phyloP scores from a whole-genome alignment of 2,113 vertebrate genomes.

The Pomatostomus ruficeps region DNA sequence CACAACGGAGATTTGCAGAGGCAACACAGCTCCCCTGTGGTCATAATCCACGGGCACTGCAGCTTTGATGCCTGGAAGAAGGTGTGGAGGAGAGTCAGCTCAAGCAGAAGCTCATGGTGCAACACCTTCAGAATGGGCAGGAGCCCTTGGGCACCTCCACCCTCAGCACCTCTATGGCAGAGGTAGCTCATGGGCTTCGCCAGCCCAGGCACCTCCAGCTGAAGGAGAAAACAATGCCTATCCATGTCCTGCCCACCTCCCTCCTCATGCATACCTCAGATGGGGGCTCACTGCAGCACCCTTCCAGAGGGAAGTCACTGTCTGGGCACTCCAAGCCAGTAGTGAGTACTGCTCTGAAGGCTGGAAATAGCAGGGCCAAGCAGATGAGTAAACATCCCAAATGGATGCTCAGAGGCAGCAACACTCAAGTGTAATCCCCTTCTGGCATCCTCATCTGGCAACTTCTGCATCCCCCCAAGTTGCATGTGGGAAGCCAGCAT shows the following conservation, averaged over 20 bases:
- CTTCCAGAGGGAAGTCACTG: accelerated
- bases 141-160: background rate
- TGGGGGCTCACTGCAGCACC: accelerated
- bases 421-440: background rate
- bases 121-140: background rate
- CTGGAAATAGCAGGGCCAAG: background rate
- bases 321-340: background rate
- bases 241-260: background rate
- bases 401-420: background rate
- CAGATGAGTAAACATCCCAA: background rate
- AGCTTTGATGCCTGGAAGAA: slow-evolving; percentile 2
- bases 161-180: background rate
- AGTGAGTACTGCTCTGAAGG: background rate
- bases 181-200: background rate
- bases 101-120: background rate
- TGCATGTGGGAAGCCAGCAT: background rate
- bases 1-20: background rate
- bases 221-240: background rate
- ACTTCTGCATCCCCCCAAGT: background rate
- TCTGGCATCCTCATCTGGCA: background rate
- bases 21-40: background rate
- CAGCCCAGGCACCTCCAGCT: background rate
- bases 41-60: background rate
- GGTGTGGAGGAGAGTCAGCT: background rate
- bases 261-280: background rate